phyloP scores from a whole-genome alignment of 1,140 invertebrate species.

The Drosophila tristis region DNA sequence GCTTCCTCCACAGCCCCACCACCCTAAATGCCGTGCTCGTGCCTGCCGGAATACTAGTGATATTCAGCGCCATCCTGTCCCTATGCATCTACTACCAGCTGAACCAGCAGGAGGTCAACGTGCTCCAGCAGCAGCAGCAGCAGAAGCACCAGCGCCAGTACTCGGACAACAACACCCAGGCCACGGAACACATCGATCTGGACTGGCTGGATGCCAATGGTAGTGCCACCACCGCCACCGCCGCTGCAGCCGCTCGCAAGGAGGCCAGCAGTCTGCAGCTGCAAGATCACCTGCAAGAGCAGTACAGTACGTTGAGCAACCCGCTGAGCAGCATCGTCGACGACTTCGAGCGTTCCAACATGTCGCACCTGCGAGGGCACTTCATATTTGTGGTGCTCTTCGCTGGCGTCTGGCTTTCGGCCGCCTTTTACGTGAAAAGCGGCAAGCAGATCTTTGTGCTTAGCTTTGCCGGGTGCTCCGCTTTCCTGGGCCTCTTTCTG shows the following conservation, averaged over 20 bases:
- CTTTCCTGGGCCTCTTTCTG: constrained; percentile 91
- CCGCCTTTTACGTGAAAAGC: constrained; percentile 86
- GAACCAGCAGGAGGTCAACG: constrained; percentile 86
- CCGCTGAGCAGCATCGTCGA: constrained; percentile 90
- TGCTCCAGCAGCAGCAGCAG: constrained; percentile 50
- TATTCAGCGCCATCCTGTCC: constrained; percentile 90
- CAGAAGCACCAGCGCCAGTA: constrained; percentile 86
- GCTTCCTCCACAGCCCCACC: constrained; percentile 92
- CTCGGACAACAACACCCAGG: constrained; percentile 92
- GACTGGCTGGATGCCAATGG: constrained; percentile 89
- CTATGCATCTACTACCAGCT: constrained; percentile 91
- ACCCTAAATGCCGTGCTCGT: constrained; percentile 92
- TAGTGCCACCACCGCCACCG: constrained; percentile 35
- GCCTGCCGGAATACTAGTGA: constrained; percentile 89
- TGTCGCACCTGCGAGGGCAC: constrained; percentile 92
- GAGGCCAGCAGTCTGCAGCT: constrained; percentile 33
- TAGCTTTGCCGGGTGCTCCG: constrained; percentile 89
- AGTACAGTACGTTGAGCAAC: constrained; percentile 85
- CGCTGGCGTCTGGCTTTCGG: constrained; percentile 90
- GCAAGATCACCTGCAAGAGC: constrained; percentile 63
- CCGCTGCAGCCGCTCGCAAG: constrained; percentile 16
- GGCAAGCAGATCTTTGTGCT: constrained; percentile 87
- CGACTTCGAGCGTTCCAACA: constrained; percentile 92
- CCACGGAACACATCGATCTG: constrained; percentile 92
- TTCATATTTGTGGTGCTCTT: constrained; percentile 91